These are phyloP conservation scores for Diogma glabrata DNA, from an alignment of 2,888 invertebrate genomes.

Conservation along the genomic window DNA sequence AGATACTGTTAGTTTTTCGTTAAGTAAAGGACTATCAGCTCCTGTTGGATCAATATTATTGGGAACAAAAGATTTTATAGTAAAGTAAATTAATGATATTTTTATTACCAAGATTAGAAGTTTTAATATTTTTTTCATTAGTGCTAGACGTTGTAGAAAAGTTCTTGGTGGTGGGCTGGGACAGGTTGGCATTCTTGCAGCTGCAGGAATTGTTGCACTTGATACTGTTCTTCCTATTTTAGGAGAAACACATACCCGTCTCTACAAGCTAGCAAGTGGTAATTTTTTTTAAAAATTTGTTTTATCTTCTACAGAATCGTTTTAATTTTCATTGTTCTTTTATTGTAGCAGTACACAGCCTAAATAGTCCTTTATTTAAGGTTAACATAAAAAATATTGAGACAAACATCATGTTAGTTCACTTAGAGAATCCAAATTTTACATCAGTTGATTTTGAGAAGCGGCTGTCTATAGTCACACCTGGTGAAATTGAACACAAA, in stretches of 20 bases:
- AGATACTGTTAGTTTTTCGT: constrained; percentile 74
- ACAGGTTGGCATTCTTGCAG: constrained; percentile 83
- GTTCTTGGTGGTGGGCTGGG: constrained; percentile 90
- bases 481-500: constrained; percentile 40
- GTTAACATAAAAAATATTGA: constrained; percentile 52
- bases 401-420: constrained; percentile 65
- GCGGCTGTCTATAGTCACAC: constrained; percentile 39
- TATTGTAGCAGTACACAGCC: constrained; percentile 45
- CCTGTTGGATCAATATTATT: constrained; percentile 80
- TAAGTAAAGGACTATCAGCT: constrained; percentile 85
- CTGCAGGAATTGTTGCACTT: constrained; percentile 77
- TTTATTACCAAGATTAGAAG: too few species aligned
- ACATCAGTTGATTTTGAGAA: constrained; percentile 43
- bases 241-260: constrained; percentile 61
- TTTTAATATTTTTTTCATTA: too few species aligned
- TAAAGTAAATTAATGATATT: too few species aligned
- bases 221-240: constrained; percentile 63
- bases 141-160: constrained; percentile 69
- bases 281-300: too few species aligned
- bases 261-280: constrained; percentile 68
- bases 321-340: too few species aligned
- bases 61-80: constrained; percentile 63
- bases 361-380: constrained; percentile 46
- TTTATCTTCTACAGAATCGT: too few species aligned
- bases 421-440: constrained; percentile 42